Evolutionary conservation across 53 echinoderm and acorn worm genomes (phyloP), one percentile per base, ranked within the genome.

Genomic region (Paracentrotus lividus): DNA sequence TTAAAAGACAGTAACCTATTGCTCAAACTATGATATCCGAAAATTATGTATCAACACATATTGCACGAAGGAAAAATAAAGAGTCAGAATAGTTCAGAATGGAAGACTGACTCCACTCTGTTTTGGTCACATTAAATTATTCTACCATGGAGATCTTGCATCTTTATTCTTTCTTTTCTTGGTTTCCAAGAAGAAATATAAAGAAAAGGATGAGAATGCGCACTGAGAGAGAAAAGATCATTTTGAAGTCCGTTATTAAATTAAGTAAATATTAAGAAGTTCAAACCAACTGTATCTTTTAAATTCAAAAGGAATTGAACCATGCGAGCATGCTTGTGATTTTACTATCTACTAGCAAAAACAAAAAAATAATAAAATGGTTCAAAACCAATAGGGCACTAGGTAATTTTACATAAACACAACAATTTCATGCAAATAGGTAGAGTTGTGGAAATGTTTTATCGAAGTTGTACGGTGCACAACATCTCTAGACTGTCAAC

Each of bases 311-410:
- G 34, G 15, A 18, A 36, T 69, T 69, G 14, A 69, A 40, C 13
- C 15, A 20, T 72, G 72, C 40, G 72, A 72, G 72, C 72, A 72
- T 72, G 72, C 72, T 72, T 40, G 72, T 38, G 72, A 72, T 72
- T 69, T 40, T 21, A 57, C 57, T 72, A 13, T 32, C 72, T 20
- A 40, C 12, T 21, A 72, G 18, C 72, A 34, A 38, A 36, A 64
- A 27, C 26, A 64, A 64, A 64, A 64, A 64, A 7, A 8, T 29
- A 27, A 64, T 31, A 64, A 10, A 64, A 64, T 5, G 59, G 64
- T 64, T 64, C 29, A 18, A 64, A 27, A 64, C 64, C 64, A 3
- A 0, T 12, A 64, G 64, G 64, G 64, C 64, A 29, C 10, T 27
- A 8, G 6, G 29, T 27, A 64, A 12, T 29, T 64, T 64, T 29